Evolutionary conservation across 2,113 vertebrate genomes (phyloP).

Genomic region (Reinhardtius hippoglossoides): DNA sequence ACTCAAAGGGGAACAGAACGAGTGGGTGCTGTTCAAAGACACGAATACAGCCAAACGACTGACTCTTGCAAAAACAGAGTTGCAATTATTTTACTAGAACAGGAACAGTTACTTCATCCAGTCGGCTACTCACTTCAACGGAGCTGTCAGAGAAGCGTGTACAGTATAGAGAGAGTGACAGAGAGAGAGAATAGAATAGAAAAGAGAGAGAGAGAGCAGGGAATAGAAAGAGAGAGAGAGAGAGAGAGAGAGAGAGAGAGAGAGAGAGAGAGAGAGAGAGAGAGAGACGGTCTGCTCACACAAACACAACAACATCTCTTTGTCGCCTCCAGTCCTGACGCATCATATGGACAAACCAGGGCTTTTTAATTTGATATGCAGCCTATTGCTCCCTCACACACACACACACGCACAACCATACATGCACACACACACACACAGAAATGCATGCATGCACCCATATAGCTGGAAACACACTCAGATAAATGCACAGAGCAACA

Average conservation of each 20-base stretch:
- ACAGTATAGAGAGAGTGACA: slow-evolving; percentile 23
- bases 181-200: slow-evolving; percentile 30
- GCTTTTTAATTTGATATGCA: not conserved
- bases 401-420: slow-evolving; percentile 20
- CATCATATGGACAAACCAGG: not conserved
- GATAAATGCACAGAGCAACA: slow-evolving; percentile 26
- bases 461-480: slow-evolving; percentile 12
- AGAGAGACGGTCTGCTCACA: not conserved
- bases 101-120: slow-evolving; percentile 21
- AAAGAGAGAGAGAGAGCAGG: slow-evolving; percentile 17
- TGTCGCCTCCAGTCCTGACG: not conserved
- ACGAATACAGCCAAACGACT: no score
- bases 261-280: slow-evolving; percentile 7
- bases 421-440: slow-evolving; percentile 24
- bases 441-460: not conserved
- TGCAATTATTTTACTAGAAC: not conserved
- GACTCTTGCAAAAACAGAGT: no score
- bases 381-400: slow-evolving; percentile 1
- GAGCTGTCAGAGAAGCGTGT: slow-evolving; percentile 33
- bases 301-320: no score
- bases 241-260: not conserved
- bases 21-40: no score
- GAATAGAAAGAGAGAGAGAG: slow-evolving; percentile 1
- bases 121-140: slow-evolving; percentile 17
- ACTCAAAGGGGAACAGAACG: no score